Evolutionary conservation across 1,140 invertebrate species (phyloP).

Genomic region (Pseudomyrmex pallidus): DNA sequence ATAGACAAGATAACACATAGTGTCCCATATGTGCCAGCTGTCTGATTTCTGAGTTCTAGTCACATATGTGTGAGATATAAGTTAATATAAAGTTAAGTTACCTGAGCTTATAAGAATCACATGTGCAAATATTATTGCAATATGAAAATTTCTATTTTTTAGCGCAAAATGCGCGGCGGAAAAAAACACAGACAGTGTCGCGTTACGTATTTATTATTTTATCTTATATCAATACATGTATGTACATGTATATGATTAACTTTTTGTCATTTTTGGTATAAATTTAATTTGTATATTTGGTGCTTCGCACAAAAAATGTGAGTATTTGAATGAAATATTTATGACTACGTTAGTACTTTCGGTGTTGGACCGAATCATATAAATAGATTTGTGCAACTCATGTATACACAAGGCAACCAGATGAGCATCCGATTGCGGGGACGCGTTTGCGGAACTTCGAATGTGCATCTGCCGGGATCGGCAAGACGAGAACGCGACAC

Average conservation of each 20-base stretch:
- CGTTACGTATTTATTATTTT: too few relatives aligned
- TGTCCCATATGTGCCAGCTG: neutral
- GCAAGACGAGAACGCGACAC: constrained; percentile 68
- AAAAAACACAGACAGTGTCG: neutral
- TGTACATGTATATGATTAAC: too few relatives aligned
- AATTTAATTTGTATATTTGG: neutral
- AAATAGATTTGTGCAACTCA: constrained; percentile 39
- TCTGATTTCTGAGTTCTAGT: neutral
- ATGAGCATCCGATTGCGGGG: neutral
- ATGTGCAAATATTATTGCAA: constrained; percentile 1
- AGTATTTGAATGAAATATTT: neutral
- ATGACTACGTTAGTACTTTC: neutral
- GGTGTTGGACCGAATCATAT: neutral
- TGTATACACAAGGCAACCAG: constrained; percentile 5
- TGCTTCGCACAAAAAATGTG: neutral
- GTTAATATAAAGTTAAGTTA: neutral
- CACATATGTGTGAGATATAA: neutral
- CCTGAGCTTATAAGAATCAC: neutral
- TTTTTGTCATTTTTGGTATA: too few relatives aligned
- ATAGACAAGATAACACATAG: neutral
- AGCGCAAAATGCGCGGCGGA: neutral
- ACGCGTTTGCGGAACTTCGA: constrained; percentile 34
- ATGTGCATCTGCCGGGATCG: constrained; percentile 59
- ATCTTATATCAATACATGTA: too few relatives aligned
- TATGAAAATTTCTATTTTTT: neutral